phyloP scores from a whole-genome alignment of 1,140 invertebrate genomes.

The Solenopsis invicta region DNA sequence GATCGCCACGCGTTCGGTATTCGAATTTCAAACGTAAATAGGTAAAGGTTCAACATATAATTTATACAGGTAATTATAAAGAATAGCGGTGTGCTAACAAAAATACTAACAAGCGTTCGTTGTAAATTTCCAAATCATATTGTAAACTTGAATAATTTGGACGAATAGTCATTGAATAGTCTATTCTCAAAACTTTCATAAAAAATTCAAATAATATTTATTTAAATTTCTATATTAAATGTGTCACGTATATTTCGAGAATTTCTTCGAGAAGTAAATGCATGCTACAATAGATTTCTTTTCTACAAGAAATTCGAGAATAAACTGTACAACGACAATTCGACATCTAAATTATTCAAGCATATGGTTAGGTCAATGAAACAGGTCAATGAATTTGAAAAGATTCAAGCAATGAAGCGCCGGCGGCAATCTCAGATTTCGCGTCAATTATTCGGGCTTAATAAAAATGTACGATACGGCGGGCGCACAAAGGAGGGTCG shows the following conservation, averaged over 20 bases:
- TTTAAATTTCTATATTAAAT: too few relatives aligned
- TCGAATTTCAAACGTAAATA: slow-evolving; percentile 23
- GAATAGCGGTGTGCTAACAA: not conserved
- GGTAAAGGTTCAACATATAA: not conserved
- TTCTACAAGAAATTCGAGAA: not conserved
- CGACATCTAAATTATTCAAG: slow-evolving; percentile 65
- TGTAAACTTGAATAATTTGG: too few relatives aligned
- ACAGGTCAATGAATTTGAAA: slow-evolving; percentile 72
- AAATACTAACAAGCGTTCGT: not conserved
- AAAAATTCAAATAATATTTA: too few relatives aligned
- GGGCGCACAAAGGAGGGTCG: slow-evolving; percentile 64
- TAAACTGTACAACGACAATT: slow-evolving; percentile 18
- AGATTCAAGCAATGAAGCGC: slow-evolving; percentile 57
- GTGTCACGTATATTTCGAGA: too few relatives aligned
- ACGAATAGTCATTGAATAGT: too few relatives aligned
- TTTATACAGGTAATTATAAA: slow-evolving; percentile 12
- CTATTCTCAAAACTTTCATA: too few relatives aligned
- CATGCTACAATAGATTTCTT: not conserved
- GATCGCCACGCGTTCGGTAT: slow-evolving; percentile 24
- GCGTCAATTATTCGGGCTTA: slow-evolving; percentile 73
- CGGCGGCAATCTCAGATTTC: slow-evolving; percentile 74
- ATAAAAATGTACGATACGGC: slow-evolving; percentile 74
- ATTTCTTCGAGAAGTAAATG: too few relatives aligned
- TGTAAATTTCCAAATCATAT: not conserved
- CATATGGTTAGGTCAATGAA: slow-evolving; percentile 65